These are phyloP conservation scores for Vandiemenella viatica DNA, from an alignment of 2,888 invertebrate species.

Conservation along the genomic window DNA sequence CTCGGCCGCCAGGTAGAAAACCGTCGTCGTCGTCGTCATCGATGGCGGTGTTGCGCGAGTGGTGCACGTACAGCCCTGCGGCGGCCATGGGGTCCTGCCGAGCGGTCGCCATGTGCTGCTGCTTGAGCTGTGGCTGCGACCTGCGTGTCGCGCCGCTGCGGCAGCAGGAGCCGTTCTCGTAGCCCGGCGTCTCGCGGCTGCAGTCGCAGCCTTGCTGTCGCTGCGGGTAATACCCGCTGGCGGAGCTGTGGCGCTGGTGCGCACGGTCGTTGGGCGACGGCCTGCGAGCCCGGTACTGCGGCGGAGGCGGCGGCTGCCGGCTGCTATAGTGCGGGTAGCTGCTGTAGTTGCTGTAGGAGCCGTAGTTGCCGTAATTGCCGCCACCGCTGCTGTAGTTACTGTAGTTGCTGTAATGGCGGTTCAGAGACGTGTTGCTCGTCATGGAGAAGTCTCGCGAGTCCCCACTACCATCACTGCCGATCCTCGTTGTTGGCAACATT, in stretches of 20 bases:
- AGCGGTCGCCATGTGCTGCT: not conserved
- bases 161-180: not conserved
- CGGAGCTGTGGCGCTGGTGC: no score
- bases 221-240: no score
- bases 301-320: no score
- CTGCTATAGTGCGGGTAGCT: slow-evolving; percentile 2
- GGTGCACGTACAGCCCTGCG: slow-evolving; percentile 35
- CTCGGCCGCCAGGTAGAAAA: slow-evolving; percentile 9
- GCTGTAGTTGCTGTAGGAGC: not conserved
- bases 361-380: slow-evolving; percentile 12
- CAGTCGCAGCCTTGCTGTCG: no score
- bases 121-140: not conserved
- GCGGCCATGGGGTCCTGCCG: slow-evolving; percentile 31
- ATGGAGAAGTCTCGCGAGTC: no score
- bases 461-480: no score
- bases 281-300: no score
- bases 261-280: slow-evolving; percentile 21
- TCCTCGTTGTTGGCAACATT: no score
- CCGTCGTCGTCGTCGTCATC: slow-evolving; percentile 13
- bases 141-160: not conserved
- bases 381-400: not conserved
- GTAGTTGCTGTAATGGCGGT: no score
- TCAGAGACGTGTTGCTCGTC: no score
- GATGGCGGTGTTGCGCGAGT: not conserved
- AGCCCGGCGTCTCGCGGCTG: no score